phyloP scores from a whole-genome alignment of 2,888 invertebrate genomes.

The Xiphydria camelus region DNA sequence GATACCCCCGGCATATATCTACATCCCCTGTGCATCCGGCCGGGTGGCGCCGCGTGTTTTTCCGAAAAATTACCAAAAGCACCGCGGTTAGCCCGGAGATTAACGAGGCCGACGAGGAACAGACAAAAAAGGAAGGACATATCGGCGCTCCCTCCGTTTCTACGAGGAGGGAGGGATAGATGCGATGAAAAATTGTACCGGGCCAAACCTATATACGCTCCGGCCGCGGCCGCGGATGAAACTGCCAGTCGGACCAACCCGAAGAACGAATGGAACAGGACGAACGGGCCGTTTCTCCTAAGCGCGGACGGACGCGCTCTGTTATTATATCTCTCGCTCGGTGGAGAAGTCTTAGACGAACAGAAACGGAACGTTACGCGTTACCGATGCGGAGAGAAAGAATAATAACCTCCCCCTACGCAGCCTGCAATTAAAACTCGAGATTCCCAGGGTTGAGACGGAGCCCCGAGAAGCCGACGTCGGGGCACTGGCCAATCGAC shows the following conservation, averaged over 20 bases:
- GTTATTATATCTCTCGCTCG: conserved; percentile 49
- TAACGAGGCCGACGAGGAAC: conserved; percentile 9
- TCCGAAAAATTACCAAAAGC: conserved; percentile 17
- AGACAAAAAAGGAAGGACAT: conserved; percentile 19
- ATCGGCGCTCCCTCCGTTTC: too few species aligned
- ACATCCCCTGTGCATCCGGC: conserved; percentile 36
- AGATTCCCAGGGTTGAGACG: conserved; percentile 25
- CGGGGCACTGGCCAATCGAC: conserved; percentile 32
- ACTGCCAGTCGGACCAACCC: conserved; percentile 29
- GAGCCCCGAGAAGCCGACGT: conserved; percentile 44
- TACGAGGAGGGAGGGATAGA: conserved; percentile 11
- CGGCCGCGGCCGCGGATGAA: conserved; percentile 27
- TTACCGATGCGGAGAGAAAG: conserved; percentile 38
- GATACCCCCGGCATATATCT: too few species aligned
- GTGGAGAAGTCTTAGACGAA: conserved; percentile 30
- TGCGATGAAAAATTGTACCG: conserved; percentile 47
- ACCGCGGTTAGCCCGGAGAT: conserved; percentile 26
- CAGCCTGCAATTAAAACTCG: conserved; percentile 32
- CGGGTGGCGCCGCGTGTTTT: conserved; percentile 42
- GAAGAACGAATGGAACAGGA: conserved; percentile 4
- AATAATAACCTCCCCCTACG: conserved; percentile 53
- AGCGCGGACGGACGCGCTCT: conserved; percentile 47
- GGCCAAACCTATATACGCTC: conserved; percentile 15
- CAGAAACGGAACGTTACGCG: conserved; percentile 23
- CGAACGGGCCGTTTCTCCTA: conserved; percentile 47